phyloP scores from a whole-genome alignment of 1,140 invertebrate genomes.

The Zaprionus inermis region DNA sequence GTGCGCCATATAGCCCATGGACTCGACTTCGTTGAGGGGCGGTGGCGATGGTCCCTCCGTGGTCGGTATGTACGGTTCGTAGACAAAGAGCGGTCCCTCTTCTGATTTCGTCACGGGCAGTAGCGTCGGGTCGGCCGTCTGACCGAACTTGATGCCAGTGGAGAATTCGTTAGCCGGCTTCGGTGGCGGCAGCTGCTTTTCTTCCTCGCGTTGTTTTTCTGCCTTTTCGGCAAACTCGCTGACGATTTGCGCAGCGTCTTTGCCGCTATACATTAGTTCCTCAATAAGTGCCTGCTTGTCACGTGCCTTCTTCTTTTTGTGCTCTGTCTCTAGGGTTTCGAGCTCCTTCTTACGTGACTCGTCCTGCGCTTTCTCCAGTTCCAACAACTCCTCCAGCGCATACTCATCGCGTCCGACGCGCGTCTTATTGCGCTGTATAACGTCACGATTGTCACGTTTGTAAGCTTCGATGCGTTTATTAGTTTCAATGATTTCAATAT shows the following conservation, averaged over 20 bases:
- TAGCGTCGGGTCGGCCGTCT: conserved; percentile 85
- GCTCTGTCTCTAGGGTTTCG: conserved; percentile 86
- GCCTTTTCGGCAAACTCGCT: conserved; percentile 90
- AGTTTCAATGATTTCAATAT: conserved; percentile 95
- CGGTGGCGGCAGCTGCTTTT: conserved; percentile 85
- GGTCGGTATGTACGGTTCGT: conserved; percentile 86
- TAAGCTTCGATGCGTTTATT: conserved; percentile 97
- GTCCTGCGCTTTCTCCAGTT: conserved; percentile 91
- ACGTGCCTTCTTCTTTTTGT: conserved; percentile 92
- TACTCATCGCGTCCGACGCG: conserved; percentile 86
- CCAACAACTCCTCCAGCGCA: conserved; percentile 94
- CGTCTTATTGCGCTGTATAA: conserved; percentile 94
- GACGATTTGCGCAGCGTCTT: conserved; percentile 94
- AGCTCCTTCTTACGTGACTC: conserved; percentile 88
- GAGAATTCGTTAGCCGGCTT: conserved; percentile 89
- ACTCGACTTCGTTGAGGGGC: conserved; percentile 86
- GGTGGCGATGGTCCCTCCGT: conserved; percentile 91
- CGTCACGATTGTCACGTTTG: conserved; percentile 96
- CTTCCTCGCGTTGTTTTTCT: conserved; percentile 88
- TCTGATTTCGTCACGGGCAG: conserved; percentile 89
- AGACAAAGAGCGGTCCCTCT: conserved; percentile 90
- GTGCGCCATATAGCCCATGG: conserved; percentile 90
- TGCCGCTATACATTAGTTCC: conserved; percentile 96
- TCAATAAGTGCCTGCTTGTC: conserved; percentile 96
- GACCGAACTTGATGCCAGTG: conserved; percentile 91